Conservation (phyloP, 2,888 invertebrate genomes). For the Ectemnius cavifrons region DNA sequence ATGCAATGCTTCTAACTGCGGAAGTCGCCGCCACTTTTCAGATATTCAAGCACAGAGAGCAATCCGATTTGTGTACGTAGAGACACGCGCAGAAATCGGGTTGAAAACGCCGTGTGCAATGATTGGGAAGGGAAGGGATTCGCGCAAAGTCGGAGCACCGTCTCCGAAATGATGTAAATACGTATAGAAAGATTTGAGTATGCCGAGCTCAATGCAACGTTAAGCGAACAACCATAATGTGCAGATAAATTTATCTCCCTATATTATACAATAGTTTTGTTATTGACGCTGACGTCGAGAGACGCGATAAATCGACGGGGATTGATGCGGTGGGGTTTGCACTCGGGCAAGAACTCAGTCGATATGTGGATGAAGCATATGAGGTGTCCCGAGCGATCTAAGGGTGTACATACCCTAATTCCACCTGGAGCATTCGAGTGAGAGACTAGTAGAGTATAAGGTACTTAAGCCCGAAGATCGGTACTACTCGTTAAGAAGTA, state of each 20-base stretch:
- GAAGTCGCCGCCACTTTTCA: not conserved
- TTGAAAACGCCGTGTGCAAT: not conserved
- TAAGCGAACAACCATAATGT: constrained; percentile 18
- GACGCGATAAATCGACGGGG: constrained; percentile 20
- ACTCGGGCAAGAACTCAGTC: constrained; percentile 13
- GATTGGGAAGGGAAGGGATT: not conserved
- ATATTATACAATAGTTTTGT: constrained; percentile 44
- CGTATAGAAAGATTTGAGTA: constrained; percentile 23
- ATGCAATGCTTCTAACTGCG: not conserved
- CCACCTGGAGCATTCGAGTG: not conserved
- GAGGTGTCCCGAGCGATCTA: constrained; percentile 14
- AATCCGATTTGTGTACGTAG: not conserved
- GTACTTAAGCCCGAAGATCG: constrained; percentile 39
- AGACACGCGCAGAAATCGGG: not conserved
- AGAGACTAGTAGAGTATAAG: constrained; percentile 10
- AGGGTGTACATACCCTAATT: not conserved
- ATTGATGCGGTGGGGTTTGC: constrained; percentile 14
- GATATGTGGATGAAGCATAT: constrained; percentile 10
- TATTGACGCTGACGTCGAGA: constrained; percentile 32
- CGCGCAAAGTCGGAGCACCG: constrained; percentile 8
- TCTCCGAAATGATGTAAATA: constrained; percentile 46
- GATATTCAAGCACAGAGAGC: not conserved
- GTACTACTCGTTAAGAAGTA: constrained; percentile 23
- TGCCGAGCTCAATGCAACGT: not conserved
- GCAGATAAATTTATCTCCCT: constrained; percentile 38